These are phyloP conservation scores for Lathamus discolor DNA, from an alignment of 2,113 vertebrate genomes.

Conservation along the genomic window DNA sequence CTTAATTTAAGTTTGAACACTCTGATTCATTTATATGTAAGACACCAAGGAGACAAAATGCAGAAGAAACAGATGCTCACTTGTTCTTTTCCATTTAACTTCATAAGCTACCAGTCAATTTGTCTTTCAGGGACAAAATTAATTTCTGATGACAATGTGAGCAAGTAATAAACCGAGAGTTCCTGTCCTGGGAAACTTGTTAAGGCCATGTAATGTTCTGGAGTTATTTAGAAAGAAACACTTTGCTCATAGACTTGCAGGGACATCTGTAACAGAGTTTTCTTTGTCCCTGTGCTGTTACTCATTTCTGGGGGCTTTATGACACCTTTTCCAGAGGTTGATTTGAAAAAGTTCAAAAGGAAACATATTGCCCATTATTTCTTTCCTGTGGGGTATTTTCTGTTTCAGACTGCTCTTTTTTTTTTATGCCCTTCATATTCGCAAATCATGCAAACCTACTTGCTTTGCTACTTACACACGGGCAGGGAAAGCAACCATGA, in stretches of 20 bases:
- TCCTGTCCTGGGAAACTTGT: slow-evolving; percentile 96
- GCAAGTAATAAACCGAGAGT: slow-evolving; percentile 88
- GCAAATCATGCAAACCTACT: slow-evolving; percentile 23
- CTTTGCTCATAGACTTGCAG: slow-evolving; percentile 67
- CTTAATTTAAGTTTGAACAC: slow-evolving; percentile 99
- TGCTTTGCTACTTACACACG: background rate
- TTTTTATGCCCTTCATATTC: background rate
- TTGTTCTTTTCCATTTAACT: slow-evolving; percentile 96
- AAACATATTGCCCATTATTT: slow-evolving; percentile 68
- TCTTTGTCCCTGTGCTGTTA: slow-evolving; percentile 72
- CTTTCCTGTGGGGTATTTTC: slow-evolving; percentile 67
- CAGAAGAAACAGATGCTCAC: slow-evolving; percentile 91
- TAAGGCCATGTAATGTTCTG: slow-evolving; percentile 81
- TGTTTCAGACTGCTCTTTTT: slow-evolving; percentile 33
- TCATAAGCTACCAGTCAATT: slow-evolving; percentile 95
- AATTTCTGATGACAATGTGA: slow-evolving; percentile 99
- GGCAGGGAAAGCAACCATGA: background rate
- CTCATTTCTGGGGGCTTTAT: slow-evolving; percentile 67
- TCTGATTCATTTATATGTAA: slow-evolving; percentile 99
- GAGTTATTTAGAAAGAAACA: slow-evolving; percentile 75
- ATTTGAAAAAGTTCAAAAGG: slow-evolving; percentile 68
- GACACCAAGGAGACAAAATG: slow-evolving; percentile 95
- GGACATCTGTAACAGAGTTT: slow-evolving; percentile 74
- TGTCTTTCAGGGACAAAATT: slow-evolving; percentile 98
- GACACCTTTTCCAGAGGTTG: slow-evolving; percentile 76